Evolutionary conservation across 1,140 invertebrate species (phyloP).

Genomic region (Heliothis virescens): DNA sequence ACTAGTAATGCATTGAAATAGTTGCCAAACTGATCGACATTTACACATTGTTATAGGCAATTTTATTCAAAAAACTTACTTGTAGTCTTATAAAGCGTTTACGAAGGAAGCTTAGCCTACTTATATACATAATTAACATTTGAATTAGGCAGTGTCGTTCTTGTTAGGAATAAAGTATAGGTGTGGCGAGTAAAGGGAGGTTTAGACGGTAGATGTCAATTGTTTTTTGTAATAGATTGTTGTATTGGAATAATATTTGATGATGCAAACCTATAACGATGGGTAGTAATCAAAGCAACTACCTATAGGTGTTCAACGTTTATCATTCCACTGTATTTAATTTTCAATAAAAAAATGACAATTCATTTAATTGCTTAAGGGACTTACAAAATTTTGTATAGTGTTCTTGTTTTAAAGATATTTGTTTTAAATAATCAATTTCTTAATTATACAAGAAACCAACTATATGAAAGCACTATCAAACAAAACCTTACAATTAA

Average conservation of each 20-base stretch:
- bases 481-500: too few species aligned
- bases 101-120: constrained; percentile 71
- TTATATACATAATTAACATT: constrained; percentile 74
- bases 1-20: neutral
- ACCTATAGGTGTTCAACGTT: too few species aligned
- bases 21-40: constrained; percentile 35
- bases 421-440: too few species aligned
- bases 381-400: too few species aligned
- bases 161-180: constrained; percentile 62
- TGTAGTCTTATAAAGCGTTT: constrained; percentile 58
- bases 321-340: too few species aligned
- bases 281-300: too few species aligned
- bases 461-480: too few species aligned
- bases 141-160: constrained; percentile 68
- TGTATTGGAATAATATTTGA: neutral
- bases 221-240: neutral
- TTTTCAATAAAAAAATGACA: too few species aligned
- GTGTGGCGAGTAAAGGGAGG: constrained; percentile 58
- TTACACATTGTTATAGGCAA: constrained; percentile 52
- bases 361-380: too few species aligned
- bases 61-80: constrained; percentile 51
- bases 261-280: neutral
- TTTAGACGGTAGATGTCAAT: constrained; percentile 16
- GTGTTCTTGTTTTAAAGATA: too few species aligned
- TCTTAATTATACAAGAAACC: too few species aligned